Evolutionary conservation across 1,140 invertebrate species (phyloP), one percentile per base, ranked within the genome.

Genomic region (Lepidurus packardi): DNA sequence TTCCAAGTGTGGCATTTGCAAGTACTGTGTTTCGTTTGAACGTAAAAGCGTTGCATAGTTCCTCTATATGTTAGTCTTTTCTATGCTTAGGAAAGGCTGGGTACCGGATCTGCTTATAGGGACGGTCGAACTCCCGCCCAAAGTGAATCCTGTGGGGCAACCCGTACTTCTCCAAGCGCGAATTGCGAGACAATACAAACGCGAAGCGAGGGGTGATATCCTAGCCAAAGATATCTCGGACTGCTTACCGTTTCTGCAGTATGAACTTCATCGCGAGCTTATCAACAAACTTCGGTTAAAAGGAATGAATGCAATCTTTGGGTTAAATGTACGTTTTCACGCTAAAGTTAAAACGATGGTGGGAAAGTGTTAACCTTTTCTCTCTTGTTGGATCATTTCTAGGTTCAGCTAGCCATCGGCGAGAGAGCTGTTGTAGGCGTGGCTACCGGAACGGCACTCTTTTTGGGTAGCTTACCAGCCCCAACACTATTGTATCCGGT

Each of bases 201-300:
- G 95, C 81, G 85, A 91, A 9, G 90, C 91, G 74, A 84, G 84
- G 45, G 91, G 93, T 2, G 96, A 98, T 86, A 88, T 92, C 2
- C 94, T 93, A 83, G 96, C 96, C 4, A 93, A 96, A 83, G 95
- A 98, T 86, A 94, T 98, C 78, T 97, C 95, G 7, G 93, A 95
- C 85, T 90, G 92, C 78, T 85, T 98, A 73, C 97, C 97, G 1
- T 98, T 98, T 85, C 84, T 98, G 73, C 96, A 98, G 85, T 98
- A 98, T 85, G 97, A 98, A 84, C 86, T 98, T 42, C 95, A 98
- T 84, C 91, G 94, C 80, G 89, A 97, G 82, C 86, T 98, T 11
- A 88, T 97, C 2, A 96, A 95, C 82, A 98, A 97, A 85, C 85
- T 98, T 0, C 91, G 93, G 84, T 92, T 96, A 79, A 94, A 94